These are phyloP conservation scores for Etheostoma spectabile DNA, from an alignment of 2,113 vertebrate species.

Conservation along the genomic window DNA sequence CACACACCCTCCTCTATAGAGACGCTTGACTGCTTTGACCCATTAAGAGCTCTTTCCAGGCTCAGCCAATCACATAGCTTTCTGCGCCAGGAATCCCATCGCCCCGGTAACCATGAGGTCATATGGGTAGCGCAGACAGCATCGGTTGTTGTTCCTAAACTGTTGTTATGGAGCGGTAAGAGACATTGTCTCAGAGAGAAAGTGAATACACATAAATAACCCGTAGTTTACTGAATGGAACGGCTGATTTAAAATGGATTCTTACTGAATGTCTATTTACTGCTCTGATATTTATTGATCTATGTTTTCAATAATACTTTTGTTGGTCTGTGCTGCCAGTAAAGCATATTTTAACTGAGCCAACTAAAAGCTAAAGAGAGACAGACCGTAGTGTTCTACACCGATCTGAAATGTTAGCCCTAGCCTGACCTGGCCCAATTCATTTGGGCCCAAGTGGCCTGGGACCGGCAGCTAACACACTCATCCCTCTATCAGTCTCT, in stretches of 20 bases:
- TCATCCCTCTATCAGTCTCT: neutral
- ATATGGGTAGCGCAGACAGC: conserved; percentile 67
- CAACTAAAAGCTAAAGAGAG: neutral
- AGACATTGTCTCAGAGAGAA: conserved; percentile 31
- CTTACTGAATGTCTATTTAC: neutral
- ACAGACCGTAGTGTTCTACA: neutral
- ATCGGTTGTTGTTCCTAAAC: conserved; percentile 69
- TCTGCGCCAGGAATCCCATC: conserved; percentile 80
- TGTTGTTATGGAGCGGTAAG: conserved; percentile 59
- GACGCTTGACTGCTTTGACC: conserved; percentile 83
- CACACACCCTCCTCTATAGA: conserved; percentile 57
- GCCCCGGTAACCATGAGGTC: conserved; percentile 82
- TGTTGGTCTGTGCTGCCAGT: neutral
- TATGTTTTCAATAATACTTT: neutral
- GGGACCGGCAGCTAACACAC: conserved; percentile 2
- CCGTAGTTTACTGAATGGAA: conserved; percentile 14
- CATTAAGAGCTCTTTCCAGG: conserved; percentile 77
- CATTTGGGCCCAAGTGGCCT: conserved; percentile 2
- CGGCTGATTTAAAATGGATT: neutral
- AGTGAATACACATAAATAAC: conserved; percentile 7
- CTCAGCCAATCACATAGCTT: conserved; percentile 73
- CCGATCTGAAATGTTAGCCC: neutral
- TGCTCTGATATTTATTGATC: neutral
- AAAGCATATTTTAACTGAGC: conserved; percentile 5
- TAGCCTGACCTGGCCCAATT: conserved; percentile 17